Percentiles rank a stretch among this genome's conserved stretches.
Conservation (phyloP, 2,797 vertebrate species). For the Falco concolor region DNA sequence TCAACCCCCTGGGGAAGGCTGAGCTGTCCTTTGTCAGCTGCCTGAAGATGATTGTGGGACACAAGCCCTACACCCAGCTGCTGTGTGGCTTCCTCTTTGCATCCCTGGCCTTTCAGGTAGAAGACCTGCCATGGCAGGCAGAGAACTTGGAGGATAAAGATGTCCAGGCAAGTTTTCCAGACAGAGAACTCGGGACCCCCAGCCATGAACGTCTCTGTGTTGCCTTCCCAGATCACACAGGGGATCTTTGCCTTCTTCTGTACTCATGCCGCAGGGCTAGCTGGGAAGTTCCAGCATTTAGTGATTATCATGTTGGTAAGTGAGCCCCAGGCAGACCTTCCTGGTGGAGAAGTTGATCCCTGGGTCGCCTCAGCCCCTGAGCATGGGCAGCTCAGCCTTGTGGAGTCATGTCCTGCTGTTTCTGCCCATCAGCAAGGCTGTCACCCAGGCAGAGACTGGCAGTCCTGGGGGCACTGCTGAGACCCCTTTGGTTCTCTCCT, state of each 20-base stretch:
- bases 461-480: not conserved
- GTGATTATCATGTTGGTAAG: slow-evolving; percentile 76
- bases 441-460: not conserved
- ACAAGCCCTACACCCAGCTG: slow-evolving; percentile 68
- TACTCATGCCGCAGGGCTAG: slow-evolving; percentile 72
- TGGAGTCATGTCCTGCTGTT: not conserved
- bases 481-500: not conserved
- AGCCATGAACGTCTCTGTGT: not conserved
- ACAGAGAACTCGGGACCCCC: not conserved
- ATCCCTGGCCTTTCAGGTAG: slow-evolving; percentile 76
- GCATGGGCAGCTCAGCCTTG: not conserved
- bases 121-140: not conserved
- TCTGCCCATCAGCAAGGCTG: not conserved
- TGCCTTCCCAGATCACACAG: slow-evolving; percentile 70
- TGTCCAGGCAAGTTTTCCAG: not conserved
- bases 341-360: not conserved
- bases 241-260: slow-evolving; percentile 80
- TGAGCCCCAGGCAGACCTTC: not conserved
- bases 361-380: not conserved
- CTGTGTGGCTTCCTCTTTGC: slow-evolving; percentile 74
- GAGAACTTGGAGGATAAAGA: not conserved
- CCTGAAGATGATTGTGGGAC: slow-evolving; percentile 64
- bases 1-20: not conserved
- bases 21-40: slow-evolving; percentile 52
- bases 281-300: slow-evolving; percentile 74